Evolutionary conservation across 2,113 vertebrate species (phyloP).

Genomic region (Muntiacus muntjak): DNA sequence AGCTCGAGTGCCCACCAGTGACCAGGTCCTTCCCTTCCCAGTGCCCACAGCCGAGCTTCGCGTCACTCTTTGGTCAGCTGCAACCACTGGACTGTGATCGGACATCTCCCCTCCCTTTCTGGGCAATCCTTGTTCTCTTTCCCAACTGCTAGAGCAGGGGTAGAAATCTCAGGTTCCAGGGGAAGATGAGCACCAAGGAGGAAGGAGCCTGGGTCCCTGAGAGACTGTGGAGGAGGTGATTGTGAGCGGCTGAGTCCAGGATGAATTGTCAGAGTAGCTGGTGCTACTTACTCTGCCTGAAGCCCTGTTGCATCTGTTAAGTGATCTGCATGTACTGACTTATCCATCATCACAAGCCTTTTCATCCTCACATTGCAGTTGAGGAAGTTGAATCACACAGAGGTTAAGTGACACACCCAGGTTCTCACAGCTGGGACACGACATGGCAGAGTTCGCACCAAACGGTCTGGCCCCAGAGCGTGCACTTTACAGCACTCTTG

Average conservation of each 20-base stretch:
- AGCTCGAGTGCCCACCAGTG: not conserved
- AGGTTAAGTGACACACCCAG: not conserved
- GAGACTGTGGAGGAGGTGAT: rapidly evolving
- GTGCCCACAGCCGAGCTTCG: not conserved
- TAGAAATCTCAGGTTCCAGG: not conserved
- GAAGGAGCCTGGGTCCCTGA: not conserved
- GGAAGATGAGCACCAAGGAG: too few relatives aligned
- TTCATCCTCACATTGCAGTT: not conserved
- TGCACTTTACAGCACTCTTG: not conserved
- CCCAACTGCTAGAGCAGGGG: not conserved
- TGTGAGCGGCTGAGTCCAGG: rapidly evolving
- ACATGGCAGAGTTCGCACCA: not conserved
- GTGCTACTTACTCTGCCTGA: not conserved
- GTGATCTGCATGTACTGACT: not conserved
- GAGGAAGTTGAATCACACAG: not conserved
- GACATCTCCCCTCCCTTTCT: not conserved
- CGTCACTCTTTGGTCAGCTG: not conserved
- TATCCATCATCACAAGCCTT: not conserved
- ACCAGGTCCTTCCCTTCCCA: not conserved
- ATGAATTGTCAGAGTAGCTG: not conserved
- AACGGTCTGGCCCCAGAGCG: rapidly evolving
- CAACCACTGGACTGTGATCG: not conserved
- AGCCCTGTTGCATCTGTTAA: not conserved
- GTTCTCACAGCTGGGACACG: not conserved
- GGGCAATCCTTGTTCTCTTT: not conserved